Evolutionary conservation across 2,797 vertebrate species (phyloP), one percentile per base, ranked within the genome.

Genomic region (Pogonophryne albipinna): DNA sequence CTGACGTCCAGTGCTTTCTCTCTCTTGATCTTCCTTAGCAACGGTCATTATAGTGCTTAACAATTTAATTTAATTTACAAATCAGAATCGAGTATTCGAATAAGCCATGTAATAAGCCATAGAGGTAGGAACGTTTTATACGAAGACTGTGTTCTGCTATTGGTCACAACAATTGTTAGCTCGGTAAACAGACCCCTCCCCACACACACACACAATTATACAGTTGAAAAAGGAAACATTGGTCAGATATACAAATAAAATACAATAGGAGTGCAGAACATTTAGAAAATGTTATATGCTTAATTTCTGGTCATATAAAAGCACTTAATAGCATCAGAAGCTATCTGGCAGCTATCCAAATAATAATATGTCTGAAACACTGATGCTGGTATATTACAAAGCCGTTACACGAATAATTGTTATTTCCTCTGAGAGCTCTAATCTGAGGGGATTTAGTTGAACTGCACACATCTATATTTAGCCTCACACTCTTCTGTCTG

Each of bases 401-500:
- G 19, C 2, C 42, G 19, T 14, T 14, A 50, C 45, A 57, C 27
- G 51, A 38, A 44, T 44, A 12, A 53, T 52, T 19, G 2, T 1
- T 15, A 53, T 19, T 41, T 46, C 53, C 41, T 67, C 38, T 50
- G 58, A 51, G 8, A 17, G 42, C 64, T 9, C 41, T 50, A 49
- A 41, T 17, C 20, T 16, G 45, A 17, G 20, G 27, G 19, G 31
- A 27, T 17, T 20, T 44, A n/a, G 42, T 27, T 12, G 31, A 66
- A 41, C 9, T 38, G 45, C 20, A 51, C 14, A 49, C 42, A 51
- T 67, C 50, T 61, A 27, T 52, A 57, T 42, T 71, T n/a, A 19
- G 4, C 27, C 46, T 57, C 38, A 50, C 0, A 58, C 41, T 46
- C 27, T 34, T 41, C 61, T 31, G 12, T n/a, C 44, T 9, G 6